phyloP scores from a whole-genome alignment of 2,113 vertebrate genomes.

The Serilophus lunatus region DNA sequence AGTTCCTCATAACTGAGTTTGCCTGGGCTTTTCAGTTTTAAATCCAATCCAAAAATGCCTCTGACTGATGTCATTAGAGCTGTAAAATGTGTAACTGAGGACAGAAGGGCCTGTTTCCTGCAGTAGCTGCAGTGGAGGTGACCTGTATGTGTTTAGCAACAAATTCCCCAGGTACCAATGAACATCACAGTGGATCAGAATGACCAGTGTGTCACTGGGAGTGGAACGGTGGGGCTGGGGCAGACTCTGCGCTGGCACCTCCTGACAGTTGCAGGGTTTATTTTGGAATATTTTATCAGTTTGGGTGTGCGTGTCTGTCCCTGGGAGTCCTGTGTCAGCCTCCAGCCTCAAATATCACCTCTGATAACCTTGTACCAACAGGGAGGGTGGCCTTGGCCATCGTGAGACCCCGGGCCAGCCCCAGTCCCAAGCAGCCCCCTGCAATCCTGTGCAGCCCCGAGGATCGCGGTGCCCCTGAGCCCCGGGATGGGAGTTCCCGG shows the following conservation, averaged over 20 bases:
- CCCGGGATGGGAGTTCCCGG: fast-evolving
- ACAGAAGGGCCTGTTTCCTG: slow-evolving; percentile 28
- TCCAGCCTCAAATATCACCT: background rate
- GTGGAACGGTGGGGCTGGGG: background rate
- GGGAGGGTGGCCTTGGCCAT: background rate
- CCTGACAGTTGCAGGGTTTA: background rate
- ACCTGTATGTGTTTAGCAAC: slow-evolving; percentile 14
- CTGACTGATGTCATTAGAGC: slow-evolving; percentile 3
- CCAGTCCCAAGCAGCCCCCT: background rate
- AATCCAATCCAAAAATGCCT: background rate
- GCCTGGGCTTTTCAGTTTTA: background rate
- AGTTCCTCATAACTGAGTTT: background rate
- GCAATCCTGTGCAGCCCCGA: background rate
- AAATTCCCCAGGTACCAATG: slow-evolving; percentile 59
- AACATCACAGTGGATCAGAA: slow-evolving; percentile 44
- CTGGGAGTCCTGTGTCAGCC: background rate
- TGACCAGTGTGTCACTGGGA: background rate
- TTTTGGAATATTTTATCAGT: background rate
- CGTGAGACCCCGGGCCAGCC: fast-evolving
- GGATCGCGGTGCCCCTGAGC: fast-evolving
- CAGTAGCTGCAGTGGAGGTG: slow-evolving; percentile 22
- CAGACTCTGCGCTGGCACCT: background rate
- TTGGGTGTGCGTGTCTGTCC: background rate
- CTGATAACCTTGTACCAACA: background rate
- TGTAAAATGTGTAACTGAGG: slow-evolving; percentile 1